A percentile compares a stretch with the other conserved stretches of the same genome.
phyloP scores from a whole-genome alignment of 2,113 vertebrate species.

The Boulengeromyrus knoepffleri region DNA sequence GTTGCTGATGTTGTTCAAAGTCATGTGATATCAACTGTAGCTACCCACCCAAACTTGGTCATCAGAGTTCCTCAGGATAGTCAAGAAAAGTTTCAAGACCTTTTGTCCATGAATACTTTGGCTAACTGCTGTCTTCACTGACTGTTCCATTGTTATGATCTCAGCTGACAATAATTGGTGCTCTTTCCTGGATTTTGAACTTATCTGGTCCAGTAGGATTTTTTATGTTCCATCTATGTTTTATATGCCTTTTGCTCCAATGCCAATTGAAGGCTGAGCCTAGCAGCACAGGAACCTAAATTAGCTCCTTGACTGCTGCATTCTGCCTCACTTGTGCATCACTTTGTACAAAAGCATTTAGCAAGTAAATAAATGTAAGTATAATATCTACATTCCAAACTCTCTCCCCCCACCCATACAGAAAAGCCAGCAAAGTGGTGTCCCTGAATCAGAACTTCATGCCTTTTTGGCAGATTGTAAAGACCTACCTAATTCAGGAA shows the following conservation, averaged over 20 bases:
- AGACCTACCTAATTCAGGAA: constrained; percentile 79
- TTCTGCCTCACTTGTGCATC: not conserved
- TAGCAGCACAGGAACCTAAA: not conserved
- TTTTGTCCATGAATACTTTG: not conserved
- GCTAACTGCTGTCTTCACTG: not conserved
- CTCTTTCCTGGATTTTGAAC: not conserved
- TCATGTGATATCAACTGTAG: not conserved
- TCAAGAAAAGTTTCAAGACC: not conserved
- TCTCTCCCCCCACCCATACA: constrained; percentile 33
- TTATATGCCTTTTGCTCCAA: not conserved
- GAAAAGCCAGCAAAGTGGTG: constrained; percentile 76
- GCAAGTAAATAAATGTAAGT: not conserved
- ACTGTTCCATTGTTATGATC: not conserved
- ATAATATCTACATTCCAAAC: not conserved
- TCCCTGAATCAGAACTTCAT: constrained; percentile 72
- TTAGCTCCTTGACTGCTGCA: not conserved
- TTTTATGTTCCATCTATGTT: not conserved
- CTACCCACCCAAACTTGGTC: not conserved
- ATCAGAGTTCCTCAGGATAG: not conserved
- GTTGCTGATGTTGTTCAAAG: not conserved
- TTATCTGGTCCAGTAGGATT: not conserved
- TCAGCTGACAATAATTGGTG: not conserved
- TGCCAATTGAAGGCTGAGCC: not conserved
- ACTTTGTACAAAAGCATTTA: not conserved
- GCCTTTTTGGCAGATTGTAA: constrained; percentile 76